Conservation (phyloP, 1,140 invertebrate species). For the Drosophila mauritiana region DNA sequence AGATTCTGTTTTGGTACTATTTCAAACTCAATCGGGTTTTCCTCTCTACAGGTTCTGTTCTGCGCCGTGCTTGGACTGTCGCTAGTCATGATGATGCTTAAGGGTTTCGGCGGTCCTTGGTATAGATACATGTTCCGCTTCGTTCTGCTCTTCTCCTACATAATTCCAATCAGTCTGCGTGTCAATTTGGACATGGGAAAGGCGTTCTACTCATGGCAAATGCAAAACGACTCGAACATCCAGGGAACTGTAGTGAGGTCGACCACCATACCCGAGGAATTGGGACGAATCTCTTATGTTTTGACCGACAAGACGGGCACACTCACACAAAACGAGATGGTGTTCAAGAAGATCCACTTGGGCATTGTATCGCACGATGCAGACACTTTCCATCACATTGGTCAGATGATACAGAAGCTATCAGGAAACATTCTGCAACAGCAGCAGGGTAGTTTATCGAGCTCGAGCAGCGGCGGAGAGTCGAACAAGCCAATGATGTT, state of each 20-base stretch:
- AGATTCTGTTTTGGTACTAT: no score
- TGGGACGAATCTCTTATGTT: constrained; percentile 98
- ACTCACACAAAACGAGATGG: constrained; percentile 99
- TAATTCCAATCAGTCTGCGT: constrained; percentile 98
- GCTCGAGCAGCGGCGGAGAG: constrained; percentile 67
- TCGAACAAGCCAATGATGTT: constrained; percentile 78
- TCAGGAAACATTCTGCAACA: constrained; percentile 68
- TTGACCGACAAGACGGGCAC: constrained; percentile 99
- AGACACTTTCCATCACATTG: constrained; percentile 90
- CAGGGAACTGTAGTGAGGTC: constrained; percentile 98
- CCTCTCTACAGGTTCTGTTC: constrained; percentile 90
- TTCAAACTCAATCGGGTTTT: no score
- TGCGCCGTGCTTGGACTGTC: constrained; percentile 95
- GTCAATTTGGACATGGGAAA: constrained; percentile 99
- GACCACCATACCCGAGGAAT: constrained; percentile 99
- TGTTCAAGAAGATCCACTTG: constrained; percentile 97
- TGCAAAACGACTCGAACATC: constrained; percentile 96
- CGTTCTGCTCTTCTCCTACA: constrained; percentile 98
- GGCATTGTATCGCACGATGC: constrained; percentile 94
- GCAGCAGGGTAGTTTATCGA: constrained; percentile 62
- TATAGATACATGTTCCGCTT: constrained; percentile 98
- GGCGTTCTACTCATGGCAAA: constrained; percentile 97
- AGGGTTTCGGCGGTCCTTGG: constrained; percentile 98
- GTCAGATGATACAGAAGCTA: constrained; percentile 84
- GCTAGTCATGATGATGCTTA: constrained; percentile 97